Conservation (phyloP, 1,140 invertebrate genomes). For the Eurytemora carolleeae region DNA sequence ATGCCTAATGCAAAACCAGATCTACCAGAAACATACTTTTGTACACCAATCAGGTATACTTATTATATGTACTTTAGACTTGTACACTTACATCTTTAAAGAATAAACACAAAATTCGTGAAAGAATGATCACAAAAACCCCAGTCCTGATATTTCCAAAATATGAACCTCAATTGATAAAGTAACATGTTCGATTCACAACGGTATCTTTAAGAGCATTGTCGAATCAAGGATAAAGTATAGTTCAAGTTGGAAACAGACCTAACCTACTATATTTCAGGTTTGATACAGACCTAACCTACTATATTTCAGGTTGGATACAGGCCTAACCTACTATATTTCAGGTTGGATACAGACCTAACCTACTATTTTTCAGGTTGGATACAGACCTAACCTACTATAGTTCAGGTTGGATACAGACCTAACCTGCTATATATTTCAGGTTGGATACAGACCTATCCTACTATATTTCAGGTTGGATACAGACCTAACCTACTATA, state of each 20-base stretch:
- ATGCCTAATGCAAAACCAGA: conserved; percentile 9
- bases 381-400: no score
- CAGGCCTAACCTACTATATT: no score
- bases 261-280: no score
- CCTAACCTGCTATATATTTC: neutral
- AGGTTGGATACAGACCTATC: neutral
- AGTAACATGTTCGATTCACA: neutral
- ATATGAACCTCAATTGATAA: neutral
- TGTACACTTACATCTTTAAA: neutral
- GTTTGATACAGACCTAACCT: no score
- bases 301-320: no score
- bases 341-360: no score
- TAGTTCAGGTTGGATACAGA: neutral
- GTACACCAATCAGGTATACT: conserved; percentile 6
- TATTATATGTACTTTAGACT: neutral
- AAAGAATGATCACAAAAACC: neutral
- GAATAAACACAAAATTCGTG: neutral
- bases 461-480: neutral
- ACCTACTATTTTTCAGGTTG: no score
- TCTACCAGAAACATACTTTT: conserved; percentile 8
- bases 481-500: neutral
- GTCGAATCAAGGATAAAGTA: no score
- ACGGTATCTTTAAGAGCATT: no score
- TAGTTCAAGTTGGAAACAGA: no score
- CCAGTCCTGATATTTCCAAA: neutral